phyloP scores from a whole-genome alignment of 2,888 invertebrate species.

The Lasioglossum vierecki region DNA sequence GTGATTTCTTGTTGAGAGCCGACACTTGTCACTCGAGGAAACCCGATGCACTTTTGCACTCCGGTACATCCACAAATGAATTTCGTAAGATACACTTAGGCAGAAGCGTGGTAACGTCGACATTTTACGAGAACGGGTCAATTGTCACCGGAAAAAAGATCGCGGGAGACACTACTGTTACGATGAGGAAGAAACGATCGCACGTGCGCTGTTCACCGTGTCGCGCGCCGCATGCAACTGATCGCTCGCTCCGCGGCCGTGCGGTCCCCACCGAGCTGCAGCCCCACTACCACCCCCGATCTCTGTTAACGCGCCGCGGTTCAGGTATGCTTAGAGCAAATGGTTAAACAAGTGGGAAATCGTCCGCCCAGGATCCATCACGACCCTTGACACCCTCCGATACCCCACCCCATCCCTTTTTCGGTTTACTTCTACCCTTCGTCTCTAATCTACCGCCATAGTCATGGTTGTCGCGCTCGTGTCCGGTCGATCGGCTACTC shows the following conservation, averaged over 20 bases:
- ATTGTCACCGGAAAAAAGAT: conserved; percentile 9
- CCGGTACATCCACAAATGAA: background rate
- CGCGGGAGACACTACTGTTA: conserved; percentile 12
- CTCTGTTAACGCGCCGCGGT: conserved; percentile 14
- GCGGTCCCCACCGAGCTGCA: conserved; percentile 46
- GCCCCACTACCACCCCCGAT: conserved; percentile 38
- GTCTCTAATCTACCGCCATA: background rate
- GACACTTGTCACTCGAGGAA: conserved; percentile 16
- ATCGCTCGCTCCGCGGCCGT: conserved; percentile 58
- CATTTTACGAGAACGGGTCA: background rate
- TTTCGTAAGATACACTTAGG: background rate
- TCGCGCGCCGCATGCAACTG: conserved; percentile 80
- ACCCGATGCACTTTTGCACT: conserved; percentile 23
- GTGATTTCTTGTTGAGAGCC: background rate
- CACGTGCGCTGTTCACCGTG: conserved; percentile 49
- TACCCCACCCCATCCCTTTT: background rate
- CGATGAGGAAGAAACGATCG: conserved; percentile 2
- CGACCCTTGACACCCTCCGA: background rate
- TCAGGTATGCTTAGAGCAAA: conserved; percentile 9
- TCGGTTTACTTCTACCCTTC: background rate
- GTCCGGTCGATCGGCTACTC: background rate
- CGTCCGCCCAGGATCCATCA: background rate
- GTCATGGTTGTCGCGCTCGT: background rate
- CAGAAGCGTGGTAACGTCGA: background rate
- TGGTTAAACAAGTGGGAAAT: conserved; percentile 4